phyloP scores from a whole-genome alignment of 2,888 invertebrate genomes.

The Teinopalpus imperialis region DNA sequence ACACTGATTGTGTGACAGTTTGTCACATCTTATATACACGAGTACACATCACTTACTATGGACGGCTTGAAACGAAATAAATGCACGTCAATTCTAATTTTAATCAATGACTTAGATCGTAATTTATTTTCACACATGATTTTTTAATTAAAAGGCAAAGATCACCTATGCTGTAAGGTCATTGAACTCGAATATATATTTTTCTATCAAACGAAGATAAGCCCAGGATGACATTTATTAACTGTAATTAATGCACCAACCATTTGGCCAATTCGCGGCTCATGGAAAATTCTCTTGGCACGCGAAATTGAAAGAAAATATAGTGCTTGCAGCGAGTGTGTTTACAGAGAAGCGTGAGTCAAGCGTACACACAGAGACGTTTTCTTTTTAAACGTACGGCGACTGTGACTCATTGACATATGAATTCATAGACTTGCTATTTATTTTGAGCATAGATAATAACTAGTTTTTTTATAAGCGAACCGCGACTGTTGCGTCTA shows the following conservation, averaged over 20 bases:
- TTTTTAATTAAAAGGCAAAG: too few relatives aligned
- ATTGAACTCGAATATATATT: neutral
- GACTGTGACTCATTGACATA: slow-evolving; percentile 16
- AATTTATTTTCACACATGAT: too few relatives aligned
- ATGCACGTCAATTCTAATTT: too few relatives aligned
- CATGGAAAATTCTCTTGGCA: slow-evolving; percentile 27
- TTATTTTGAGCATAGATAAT: slow-evolving; percentile 12
- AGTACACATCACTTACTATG: too few relatives aligned
- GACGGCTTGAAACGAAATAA: too few relatives aligned
- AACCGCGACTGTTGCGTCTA: too few relatives aligned
- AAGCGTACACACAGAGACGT: slow-evolving; percentile 13
- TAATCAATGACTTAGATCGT: too few relatives aligned
- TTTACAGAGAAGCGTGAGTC: slow-evolving; percentile 25
- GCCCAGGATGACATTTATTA: slow-evolving; percentile 9
- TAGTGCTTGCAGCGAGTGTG: slow-evolving; percentile 5
- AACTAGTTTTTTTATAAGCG: neutral
- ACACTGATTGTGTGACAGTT: too few relatives aligned
- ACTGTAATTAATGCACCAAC: slow-evolving; percentile 17
- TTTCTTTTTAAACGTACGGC: slow-evolving; percentile 13
- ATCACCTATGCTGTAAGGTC: too few relatives aligned
- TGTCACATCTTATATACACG: too few relatives aligned
- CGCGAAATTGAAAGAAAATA: slow-evolving; percentile 27
- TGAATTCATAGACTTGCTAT: slow-evolving; percentile 9
- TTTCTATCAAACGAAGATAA: slow-evolving; percentile 8
- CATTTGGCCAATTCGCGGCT: slow-evolving; percentile 5